A percentile compares a stretch with the other conserved stretches of the same genome.
These are phyloP conservation scores for Spialia ferax DNA, from an alignment of 2,888 invertebrate genomes.

Conservation along the genomic window DNA sequence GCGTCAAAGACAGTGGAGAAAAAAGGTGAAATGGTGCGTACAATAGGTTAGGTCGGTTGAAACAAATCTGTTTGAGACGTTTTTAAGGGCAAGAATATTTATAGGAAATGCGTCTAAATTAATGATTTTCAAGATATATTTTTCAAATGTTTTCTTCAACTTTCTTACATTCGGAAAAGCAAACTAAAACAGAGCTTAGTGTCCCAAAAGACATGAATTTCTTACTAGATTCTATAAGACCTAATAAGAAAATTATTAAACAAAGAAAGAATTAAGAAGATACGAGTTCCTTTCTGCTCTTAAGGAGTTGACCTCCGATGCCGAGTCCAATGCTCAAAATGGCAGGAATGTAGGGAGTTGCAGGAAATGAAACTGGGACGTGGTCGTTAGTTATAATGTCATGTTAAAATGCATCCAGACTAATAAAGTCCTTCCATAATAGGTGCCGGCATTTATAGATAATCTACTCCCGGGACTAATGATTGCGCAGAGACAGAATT, in stretches of 20 bases:
- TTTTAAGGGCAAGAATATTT: slow-evolving; percentile 58
- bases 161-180: background rate
- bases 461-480: slow-evolving; percentile 24
- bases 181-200: background rate
- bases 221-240: no score
- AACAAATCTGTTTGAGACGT: slow-evolving; percentile 70
- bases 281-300: no score
- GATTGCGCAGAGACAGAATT: slow-evolving; percentile 21
- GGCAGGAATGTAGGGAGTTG: slow-evolving; percentile 31
- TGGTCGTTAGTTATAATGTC: slow-evolving; percentile 38
- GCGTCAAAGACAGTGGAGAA: slow-evolving; percentile 49
- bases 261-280: no score
- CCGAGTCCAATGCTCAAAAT: slow-evolving; percentile 2
- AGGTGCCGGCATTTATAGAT: slow-evolving; percentile 32
- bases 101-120: background rate
- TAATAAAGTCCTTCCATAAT: slow-evolving; percentile 40
- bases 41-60: slow-evolving; percentile 68
- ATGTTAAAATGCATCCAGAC: slow-evolving; percentile 38
- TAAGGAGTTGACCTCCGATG: background rate
- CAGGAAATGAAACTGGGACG: slow-evolving; percentile 38
- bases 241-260: no score
- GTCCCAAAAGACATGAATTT: background rate
- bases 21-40: slow-evolving; percentile 73
- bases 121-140: background rate
- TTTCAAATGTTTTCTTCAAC: background rate